phyloP scores from a whole-genome alignment of 1,140 invertebrate genomes.

The Metopolophium dirhodum region DNA sequence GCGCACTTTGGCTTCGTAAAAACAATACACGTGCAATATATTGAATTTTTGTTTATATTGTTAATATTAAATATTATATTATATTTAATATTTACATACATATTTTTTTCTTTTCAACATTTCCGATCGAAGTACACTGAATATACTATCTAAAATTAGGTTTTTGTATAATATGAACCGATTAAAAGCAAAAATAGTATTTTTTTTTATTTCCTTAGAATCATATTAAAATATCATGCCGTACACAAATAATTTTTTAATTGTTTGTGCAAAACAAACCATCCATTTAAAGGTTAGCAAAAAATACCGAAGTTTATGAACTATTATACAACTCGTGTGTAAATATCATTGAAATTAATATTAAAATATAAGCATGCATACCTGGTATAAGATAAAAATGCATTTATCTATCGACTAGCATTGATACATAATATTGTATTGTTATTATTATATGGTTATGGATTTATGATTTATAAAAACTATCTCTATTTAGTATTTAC shows the following conservation, averaged over 20 bases:
- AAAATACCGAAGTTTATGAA: not conserved
- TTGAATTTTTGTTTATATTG: slow-evolving; percentile 30
- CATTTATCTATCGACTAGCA: not conserved
- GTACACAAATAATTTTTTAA: not conserved
- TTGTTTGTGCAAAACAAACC: not conserved
- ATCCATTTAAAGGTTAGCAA: not conserved
- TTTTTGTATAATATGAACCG: not conserved
- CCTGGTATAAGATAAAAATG: not conserved
- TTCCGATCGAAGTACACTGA: not conserved
- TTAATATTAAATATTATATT: not conserved
- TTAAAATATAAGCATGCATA: not conserved
- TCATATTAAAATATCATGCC: not conserved
- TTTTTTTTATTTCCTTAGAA: not conserved
- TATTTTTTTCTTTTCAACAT: not conserved
- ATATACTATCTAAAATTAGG: not conserved
- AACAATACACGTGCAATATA: not conserved
- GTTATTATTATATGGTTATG: not conserved
- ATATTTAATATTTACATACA: not conserved
- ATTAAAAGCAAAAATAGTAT: not conserved
- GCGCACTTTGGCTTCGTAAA: not conserved
- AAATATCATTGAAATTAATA: not conserved
- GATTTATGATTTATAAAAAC: not conserved
- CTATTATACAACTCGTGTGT: not conserved
- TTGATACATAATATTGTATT: not conserved
- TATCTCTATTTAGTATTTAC: not conserved